Percentiles rank a stretch among this genome's conserved stretches.
Conservation (phyloP, 2,113 vertebrate species). For the Felis chaus region DNA sequence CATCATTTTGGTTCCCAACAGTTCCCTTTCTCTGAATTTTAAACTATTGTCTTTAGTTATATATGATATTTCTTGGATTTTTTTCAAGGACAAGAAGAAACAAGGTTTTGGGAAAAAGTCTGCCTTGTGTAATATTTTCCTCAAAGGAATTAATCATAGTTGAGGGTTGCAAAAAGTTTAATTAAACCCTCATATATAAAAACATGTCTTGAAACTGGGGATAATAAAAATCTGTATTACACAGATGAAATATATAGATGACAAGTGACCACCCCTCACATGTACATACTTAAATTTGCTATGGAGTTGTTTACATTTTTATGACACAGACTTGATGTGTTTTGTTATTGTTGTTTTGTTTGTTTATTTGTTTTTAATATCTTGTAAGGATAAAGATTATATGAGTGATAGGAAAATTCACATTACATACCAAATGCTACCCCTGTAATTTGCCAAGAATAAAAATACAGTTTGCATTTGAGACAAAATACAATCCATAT, state of each 20-base stretch:
- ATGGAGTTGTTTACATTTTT: not conserved
- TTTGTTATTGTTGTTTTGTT: not conserved
- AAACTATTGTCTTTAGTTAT: not conserved
- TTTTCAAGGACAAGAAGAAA: not conserved
- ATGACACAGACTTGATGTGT: not conserved
- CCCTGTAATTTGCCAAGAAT: conserved; percentile 31
- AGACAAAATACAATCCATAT: conserved; percentile 63
- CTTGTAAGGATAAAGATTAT: not conserved
- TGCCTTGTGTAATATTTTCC: not conserved
- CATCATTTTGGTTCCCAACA: not conserved
- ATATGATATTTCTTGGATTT: not conserved
- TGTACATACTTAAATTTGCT: not conserved
- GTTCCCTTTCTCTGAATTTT: conserved; percentile 2
- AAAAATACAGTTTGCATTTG: conserved; percentile 45
- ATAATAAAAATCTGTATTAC: not conserved
- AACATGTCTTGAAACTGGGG: not conserved
- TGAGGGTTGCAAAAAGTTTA: not conserved
- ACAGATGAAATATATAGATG: not conserved
- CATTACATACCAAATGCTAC: not conserved
- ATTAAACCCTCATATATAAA: conserved; percentile 4
- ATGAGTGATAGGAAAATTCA: not conserved
- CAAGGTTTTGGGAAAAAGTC: not conserved
- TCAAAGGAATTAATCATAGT: conserved; percentile 17
- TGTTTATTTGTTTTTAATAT: not conserved
- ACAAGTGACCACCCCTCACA: not conserved